Evolutionary conservation across 2,888 invertebrate species (phyloP).

Genomic region (Augiades crinisus): DNA sequence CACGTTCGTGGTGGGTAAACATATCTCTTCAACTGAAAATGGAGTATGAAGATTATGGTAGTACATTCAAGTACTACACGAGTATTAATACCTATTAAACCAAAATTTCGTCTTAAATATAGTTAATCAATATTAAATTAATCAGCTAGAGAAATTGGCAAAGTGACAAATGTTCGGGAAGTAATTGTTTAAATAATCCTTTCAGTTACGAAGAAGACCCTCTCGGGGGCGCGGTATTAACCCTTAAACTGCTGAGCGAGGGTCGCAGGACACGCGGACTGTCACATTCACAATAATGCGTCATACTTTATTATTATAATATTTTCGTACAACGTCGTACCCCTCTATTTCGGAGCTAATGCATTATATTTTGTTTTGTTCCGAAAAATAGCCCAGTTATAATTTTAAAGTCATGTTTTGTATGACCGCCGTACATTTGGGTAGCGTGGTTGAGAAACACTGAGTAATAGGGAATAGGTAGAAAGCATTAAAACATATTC

Average conservation of each 20-base stretch:
- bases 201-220: slow-evolving; percentile 72
- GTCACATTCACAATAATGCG: slow-evolving; percentile 76
- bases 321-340: slow-evolving; percentile 70
- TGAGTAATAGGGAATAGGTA: too few species aligned
- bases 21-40: too few species aligned
- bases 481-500: too few species aligned
- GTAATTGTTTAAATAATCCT: slow-evolving; percentile 72
- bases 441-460: too few species aligned
- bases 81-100: too few species aligned
- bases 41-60: too few species aligned
- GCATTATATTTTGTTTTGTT: slow-evolving; percentile 2
- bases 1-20: too few species aligned
- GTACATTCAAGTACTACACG: too few species aligned
- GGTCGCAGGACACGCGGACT: slow-evolving; percentile 69
- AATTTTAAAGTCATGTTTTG: not conserved
- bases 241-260: slow-evolving; percentile 60
- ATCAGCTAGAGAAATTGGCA: slow-evolving; percentile 26
- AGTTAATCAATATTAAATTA: slow-evolving; percentile 10
- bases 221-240: slow-evolving; percentile 49
- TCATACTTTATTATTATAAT: slow-evolving; percentile 78
- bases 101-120: too few species aligned
- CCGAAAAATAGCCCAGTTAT: not conserved
- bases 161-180: slow-evolving; percentile 65
- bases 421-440: too few species aligned
- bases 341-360: slow-evolving; percentile 37